Evolutionary conservation across 2,888 invertebrate genomes (phyloP).

Genomic region (Eupithecia tripunctaria): DNA sequence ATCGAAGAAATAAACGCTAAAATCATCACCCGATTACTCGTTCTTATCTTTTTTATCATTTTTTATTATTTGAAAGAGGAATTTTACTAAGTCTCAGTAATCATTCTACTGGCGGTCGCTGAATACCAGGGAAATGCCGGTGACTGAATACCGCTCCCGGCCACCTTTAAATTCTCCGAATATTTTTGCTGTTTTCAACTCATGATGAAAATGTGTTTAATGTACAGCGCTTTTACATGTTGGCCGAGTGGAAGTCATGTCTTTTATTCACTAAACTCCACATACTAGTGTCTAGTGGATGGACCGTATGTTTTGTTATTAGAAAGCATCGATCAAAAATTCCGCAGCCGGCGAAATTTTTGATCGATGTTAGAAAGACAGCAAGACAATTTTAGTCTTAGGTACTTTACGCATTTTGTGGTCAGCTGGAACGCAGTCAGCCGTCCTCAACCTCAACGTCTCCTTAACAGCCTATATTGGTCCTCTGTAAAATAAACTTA

Average conservation of each 20-base stretch:
- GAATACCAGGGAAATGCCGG: slow-evolving; percentile 55
- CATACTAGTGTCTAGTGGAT: not conserved
- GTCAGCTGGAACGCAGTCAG: too few relatives aligned
- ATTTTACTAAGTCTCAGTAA: not conserved
- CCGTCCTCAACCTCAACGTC: too few relatives aligned
- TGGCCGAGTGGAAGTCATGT: not conserved
- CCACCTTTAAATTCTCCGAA: slow-evolving; percentile 34
- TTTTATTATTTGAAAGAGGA: not conserved
- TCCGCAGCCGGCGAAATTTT: too few relatives aligned
- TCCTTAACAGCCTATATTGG: too few relatives aligned
- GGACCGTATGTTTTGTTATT: not conserved
- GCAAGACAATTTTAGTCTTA: not conserved
- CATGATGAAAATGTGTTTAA: slow-evolving; percentile 14
- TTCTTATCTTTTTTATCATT: not conserved
- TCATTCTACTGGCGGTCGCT: slow-evolving; percentile 45
- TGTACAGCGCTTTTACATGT: not conserved
- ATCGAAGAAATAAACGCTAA: too few relatives aligned
- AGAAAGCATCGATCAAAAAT: too few relatives aligned
- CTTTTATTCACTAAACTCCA: not conserved
- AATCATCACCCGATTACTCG: not conserved
- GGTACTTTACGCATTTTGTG: too few relatives aligned
- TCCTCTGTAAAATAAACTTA: too few relatives aligned
- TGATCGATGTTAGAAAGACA: not conserved
- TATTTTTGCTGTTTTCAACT: slow-evolving; percentile 25
- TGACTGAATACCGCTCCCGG: slow-evolving; percentile 42